These are phyloP conservation scores for Drosophila lini DNA, from an alignment of 1,140 invertebrate species.

Conservation along the genomic window DNA sequence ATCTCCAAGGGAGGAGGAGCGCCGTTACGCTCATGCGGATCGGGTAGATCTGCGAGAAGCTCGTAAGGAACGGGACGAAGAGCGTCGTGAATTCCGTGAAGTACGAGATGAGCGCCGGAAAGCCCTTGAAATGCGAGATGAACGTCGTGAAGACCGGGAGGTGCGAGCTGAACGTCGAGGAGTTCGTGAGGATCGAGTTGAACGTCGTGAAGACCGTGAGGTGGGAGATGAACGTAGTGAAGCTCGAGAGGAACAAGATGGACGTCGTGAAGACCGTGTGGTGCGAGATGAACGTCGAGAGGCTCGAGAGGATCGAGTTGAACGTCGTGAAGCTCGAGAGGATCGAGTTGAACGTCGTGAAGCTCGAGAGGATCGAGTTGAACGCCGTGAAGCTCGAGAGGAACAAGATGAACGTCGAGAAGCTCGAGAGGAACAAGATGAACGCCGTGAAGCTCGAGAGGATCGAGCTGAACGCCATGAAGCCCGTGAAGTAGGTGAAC, in stretches of 20 bases:
- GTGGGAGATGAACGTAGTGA: background rate
- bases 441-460: background rate
- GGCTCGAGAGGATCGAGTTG: background rate
- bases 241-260: background rate
- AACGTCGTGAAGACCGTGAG: background rate
- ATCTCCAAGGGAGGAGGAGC: background rate
- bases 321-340: background rate
- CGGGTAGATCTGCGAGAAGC: background rate
- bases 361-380: background rate
- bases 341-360: background rate
- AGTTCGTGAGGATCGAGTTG: background rate
- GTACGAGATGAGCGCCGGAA: background rate
- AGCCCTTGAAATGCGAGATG: background rate
- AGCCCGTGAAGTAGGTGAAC: background rate
- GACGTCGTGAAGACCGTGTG: background rate
- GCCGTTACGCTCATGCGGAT: background rate
- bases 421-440: background rate
- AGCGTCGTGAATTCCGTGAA: background rate
- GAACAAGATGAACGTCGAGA: background rate
- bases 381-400: background rate
- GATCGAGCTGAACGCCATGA: slow-evolving; percentile 7
- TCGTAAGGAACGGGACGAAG: background rate
- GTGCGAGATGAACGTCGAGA: background rate
- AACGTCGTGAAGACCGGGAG: background rate
- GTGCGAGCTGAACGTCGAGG: background rate